A percentile compares a stretch with the other conserved stretches of the same genome.
These are phyloP conservation scores for Chaetodon trifasciatus DNA, from an alignment of 2,797 vertebrate species.

Conservation along the genomic window DNA sequence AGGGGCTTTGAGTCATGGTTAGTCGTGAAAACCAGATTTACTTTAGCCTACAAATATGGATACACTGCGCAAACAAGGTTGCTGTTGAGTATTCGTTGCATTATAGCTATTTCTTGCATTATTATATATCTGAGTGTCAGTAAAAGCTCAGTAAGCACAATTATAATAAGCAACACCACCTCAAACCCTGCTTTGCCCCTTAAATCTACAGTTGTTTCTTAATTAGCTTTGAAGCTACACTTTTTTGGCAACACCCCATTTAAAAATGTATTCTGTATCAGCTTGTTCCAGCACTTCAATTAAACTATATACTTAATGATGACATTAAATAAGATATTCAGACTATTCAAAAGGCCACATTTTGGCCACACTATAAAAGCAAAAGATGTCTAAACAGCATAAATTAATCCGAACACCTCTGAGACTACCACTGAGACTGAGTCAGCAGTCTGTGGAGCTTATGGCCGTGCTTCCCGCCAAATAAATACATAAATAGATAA, in stretches of 20 bases:
- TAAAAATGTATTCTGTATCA: conserved; percentile 40
- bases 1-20: background rate
- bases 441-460: conserved; percentile 51
- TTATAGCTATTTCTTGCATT: background rate
- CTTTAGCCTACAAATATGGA: background rate
- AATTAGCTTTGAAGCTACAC: conserved; percentile 61
- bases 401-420: conserved; percentile 39
- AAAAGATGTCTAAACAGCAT: conserved; percentile 49
- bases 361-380: conserved; percentile 33
- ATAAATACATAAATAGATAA: conserved; percentile 43
- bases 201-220: conserved; percentile 35
- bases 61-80: background rate
- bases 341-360: conserved; percentile 15
- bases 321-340: conserved; percentile 25
- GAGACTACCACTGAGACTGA: conserved; percentile 28
- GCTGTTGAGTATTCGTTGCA: conserved; percentile 2
- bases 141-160: conserved; percentile 22
- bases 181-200: conserved; percentile 15
- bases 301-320: conserved; percentile 20
- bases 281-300: conserved; percentile 29
- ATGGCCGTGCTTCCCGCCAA: conserved; percentile 20
- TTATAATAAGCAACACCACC: conserved; percentile 16
- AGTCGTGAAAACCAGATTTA: background rate
- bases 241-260: conserved; percentile 23
- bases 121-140: conserved; percentile 8